phyloP scores from a whole-genome alignment of 2,113 vertebrate genomes.

The Paramormyrops kingsleyae region DNA sequence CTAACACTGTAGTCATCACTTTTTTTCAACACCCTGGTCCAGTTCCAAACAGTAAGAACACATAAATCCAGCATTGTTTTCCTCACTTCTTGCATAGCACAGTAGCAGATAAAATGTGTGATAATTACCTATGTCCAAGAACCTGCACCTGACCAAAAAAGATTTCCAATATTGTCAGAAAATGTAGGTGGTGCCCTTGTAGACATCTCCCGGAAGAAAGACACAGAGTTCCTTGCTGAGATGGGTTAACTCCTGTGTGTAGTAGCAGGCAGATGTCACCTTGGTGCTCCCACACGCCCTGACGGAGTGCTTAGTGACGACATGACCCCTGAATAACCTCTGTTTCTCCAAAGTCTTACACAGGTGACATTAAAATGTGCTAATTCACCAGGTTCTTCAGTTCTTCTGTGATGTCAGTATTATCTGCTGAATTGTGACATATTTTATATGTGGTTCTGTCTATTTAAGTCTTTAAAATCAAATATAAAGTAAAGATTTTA shows the following conservation, averaged over 20 bases:
- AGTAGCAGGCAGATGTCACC: neutral
- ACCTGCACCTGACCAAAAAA: neutral
- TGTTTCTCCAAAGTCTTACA: neutral
- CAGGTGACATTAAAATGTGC: neutral
- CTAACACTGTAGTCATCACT: neutral
- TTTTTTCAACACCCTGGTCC: neutral
- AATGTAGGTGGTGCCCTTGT: neutral
- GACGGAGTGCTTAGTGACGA: neutral
- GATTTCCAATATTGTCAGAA: neutral
- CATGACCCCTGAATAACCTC: neutral
- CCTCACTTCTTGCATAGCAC: neutral
- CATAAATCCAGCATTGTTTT: neutral
- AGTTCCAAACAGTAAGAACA: neutral
- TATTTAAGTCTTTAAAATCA: neutral
- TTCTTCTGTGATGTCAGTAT: neutral
- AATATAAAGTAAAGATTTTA: neutral
- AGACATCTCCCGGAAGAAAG: neutral
- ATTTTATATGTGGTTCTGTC: neutral
- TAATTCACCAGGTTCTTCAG: neutral
- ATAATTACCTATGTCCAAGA: neutral
- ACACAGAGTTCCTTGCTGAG: neutral
- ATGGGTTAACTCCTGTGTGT: neutral
- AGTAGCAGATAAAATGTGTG: neutral
- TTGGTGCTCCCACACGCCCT: neutral
- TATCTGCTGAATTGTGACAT: neutral